Percentiles rank a stretch among this genome's conserved stretches.
Conservation (phyloP, 2,113 vertebrate species). For the Channa maculata region DNA sequence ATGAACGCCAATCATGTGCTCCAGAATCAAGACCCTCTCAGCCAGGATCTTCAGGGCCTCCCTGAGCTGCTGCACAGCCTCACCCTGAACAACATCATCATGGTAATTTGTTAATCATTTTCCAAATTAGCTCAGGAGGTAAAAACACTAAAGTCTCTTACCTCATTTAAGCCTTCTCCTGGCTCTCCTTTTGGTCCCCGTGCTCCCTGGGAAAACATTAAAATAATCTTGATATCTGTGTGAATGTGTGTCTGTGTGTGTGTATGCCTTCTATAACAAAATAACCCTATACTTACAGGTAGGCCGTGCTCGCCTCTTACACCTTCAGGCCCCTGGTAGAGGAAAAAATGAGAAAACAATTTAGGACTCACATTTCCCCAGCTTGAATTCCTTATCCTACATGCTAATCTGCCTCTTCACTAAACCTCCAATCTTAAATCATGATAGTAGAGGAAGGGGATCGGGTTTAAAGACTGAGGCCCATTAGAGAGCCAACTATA, state of each 20-base stretch:
- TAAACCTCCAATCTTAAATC: conserved; percentile 55
- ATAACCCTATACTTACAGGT: conserved; percentile 84
- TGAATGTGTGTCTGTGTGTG: neutral
- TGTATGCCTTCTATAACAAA: conserved; percentile 3
- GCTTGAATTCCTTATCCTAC: conserved; percentile 24
- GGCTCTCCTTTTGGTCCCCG: conserved; percentile 88
- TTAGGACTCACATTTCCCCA: conserved; percentile 18
- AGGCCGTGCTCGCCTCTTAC: conserved; percentile 82
- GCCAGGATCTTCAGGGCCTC: conserved; percentile 99
- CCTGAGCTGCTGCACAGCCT: conserved; percentile 93
- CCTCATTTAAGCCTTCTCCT: conserved; percentile 77
- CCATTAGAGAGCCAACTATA: conserved; percentile 49
- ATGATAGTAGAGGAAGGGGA: conserved; percentile 52
- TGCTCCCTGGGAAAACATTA: conserved; percentile 84
- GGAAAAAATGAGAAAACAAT: neutral
- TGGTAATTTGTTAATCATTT: neutral
- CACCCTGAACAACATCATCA: conserved; percentile 79
- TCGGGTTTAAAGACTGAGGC: conserved; percentile 70
- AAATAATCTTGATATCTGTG: conserved; percentile 15
- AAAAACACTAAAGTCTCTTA: conserved; percentile 10
- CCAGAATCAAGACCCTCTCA: conserved; percentile 95
- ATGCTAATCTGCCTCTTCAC: conserved; percentile 57
- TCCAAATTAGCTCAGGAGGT: conserved; percentile 11
- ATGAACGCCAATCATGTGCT: conserved; percentile 97
- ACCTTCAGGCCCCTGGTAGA: conserved; percentile 85